Evolutionary conservation across 2,888 invertebrate genomes (phyloP).

Genomic region (Mylabris sibirica): DNA sequence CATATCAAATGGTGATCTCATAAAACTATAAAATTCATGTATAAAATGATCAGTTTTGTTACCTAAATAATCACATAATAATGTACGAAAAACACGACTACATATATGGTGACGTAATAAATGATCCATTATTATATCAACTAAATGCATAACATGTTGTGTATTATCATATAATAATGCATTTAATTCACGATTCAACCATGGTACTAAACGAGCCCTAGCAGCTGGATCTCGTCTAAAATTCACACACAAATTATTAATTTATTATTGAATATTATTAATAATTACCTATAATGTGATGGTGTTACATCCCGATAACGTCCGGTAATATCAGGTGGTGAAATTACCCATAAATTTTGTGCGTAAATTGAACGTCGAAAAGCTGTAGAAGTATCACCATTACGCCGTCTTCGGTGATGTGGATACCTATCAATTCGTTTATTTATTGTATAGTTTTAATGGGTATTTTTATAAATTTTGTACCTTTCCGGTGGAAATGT

Average conservation of each 20-base stretch:
- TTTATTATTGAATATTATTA: background rate
- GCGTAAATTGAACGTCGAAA: slow-evolving; percentile 78
- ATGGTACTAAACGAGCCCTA: slow-evolving; percentile 83
- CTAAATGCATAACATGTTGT: slow-evolving; percentile 69
- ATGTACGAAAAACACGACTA: slow-evolving; percentile 74
- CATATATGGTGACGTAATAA: slow-evolving; percentile 73
- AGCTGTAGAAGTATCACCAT: slow-evolving; percentile 53
- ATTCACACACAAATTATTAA: slow-evolving; percentile 45
- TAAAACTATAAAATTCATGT: slow-evolving; percentile 87
- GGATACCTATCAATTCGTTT: background rate
- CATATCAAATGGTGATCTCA: slow-evolving; percentile 87
- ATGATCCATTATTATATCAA: slow-evolving; percentile 74
- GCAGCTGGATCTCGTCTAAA: slow-evolving; percentile 80
- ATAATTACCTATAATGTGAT: slow-evolving; percentile 77
- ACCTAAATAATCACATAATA: slow-evolving; percentile 74
- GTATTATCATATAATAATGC: slow-evolving; percentile 74
- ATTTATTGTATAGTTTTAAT: background rate
- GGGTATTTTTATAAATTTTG: no score
- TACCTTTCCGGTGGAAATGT: slow-evolving; percentile 44
- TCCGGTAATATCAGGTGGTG: slow-evolving; percentile 74
- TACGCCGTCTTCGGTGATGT: slow-evolving; percentile 40
- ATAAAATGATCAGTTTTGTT: slow-evolving; percentile 83
- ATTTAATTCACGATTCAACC: slow-evolving; percentile 86
- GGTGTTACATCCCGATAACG: slow-evolving; percentile 78
- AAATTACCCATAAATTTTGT: slow-evolving; percentile 77